Conservation (phyloP, 2,113 vertebrate genomes). For the Chionodraco myersi region DNA sequence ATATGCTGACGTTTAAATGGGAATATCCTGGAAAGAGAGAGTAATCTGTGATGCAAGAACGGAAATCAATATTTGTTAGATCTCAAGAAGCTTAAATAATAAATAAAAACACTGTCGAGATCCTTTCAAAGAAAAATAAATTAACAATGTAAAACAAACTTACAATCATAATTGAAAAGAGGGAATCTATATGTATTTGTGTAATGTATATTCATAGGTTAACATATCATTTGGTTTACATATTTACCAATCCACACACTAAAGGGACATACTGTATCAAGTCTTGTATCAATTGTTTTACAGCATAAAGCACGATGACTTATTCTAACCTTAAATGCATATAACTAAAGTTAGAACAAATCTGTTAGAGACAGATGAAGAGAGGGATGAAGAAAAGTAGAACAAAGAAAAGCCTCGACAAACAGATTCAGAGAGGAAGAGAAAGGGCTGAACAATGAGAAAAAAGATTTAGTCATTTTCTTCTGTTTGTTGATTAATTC, state of each 20-base stretch:
- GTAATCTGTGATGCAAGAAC: background rate
- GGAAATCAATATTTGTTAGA: slow-evolving; percentile 10
- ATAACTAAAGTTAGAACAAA: background rate
- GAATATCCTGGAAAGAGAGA: background rate
- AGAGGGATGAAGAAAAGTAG: slow-evolving; percentile 2
- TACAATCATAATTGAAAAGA: background rate
- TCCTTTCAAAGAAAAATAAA: slow-evolving; percentile 1
- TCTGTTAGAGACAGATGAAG: background rate
- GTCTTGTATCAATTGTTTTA: background rate
- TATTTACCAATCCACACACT: background rate
- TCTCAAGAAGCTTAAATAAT: background rate
- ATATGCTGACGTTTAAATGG: slow-evolving; percentile 17
- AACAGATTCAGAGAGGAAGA: background rate
- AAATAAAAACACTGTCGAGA: background rate
- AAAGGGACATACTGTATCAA: background rate
- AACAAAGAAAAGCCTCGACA: slow-evolving; percentile 9
- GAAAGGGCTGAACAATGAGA: slow-evolving; percentile 12
- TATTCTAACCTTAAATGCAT: background rate
- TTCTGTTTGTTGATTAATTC: slow-evolving; percentile 41
- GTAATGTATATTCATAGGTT: too few relatives aligned
- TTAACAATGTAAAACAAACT: background rate
- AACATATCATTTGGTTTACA: background rate
- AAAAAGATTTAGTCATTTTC: slow-evolving; percentile 37
- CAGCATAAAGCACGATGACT: too few relatives aligned
- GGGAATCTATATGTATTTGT: too few relatives aligned